Evolutionary conservation across 2,888 invertebrate genomes (phyloP).

Genomic region (Acheta domesticus): DNA sequence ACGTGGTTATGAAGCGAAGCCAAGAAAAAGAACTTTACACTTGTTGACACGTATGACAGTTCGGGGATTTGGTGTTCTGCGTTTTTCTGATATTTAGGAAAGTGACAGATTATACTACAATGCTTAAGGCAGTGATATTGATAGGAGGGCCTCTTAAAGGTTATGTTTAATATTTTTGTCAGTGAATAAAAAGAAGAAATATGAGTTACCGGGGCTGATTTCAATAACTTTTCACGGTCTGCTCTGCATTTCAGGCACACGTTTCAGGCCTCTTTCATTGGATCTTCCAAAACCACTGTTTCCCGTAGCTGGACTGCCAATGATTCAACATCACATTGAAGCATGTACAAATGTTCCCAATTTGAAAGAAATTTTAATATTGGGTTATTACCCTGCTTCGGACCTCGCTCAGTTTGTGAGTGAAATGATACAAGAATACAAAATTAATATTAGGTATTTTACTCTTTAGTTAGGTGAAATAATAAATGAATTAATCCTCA

Average conservation of each 20-base stretch:
- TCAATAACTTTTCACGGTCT: conserved; percentile 28
- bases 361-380: conserved; percentile 85
- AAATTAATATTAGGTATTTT: conserved; percentile 43
- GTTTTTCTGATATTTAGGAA: no score
- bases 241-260: conserved; percentile 67
- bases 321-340: conserved; percentile 96
- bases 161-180: conserved; percentile 44
- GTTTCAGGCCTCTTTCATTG: conserved; percentile 92
- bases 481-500: no score
- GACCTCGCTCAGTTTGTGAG: conserved; percentile 83
- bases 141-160: conserved; percentile 95
- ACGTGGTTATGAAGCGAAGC: no score
- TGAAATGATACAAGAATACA: conserved; percentile 80
- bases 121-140: conserved; percentile 66
- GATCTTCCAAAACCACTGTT: conserved; percentile 98
- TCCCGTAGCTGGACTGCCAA: conserved; percentile 91
- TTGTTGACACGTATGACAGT: no score
- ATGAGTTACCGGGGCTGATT: no score
- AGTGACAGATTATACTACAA: not conserved
- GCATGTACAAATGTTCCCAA: conserved; percentile 76
- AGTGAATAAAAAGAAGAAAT: not conserved
- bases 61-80: no score
- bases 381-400: conserved; percentile 85
- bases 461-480: not conserved
- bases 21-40: no score